These are phyloP conservation scores for Morpho achilles DNA, from an alignment of 2,888 invertebrate species.

Conservation along the genomic window DNA sequence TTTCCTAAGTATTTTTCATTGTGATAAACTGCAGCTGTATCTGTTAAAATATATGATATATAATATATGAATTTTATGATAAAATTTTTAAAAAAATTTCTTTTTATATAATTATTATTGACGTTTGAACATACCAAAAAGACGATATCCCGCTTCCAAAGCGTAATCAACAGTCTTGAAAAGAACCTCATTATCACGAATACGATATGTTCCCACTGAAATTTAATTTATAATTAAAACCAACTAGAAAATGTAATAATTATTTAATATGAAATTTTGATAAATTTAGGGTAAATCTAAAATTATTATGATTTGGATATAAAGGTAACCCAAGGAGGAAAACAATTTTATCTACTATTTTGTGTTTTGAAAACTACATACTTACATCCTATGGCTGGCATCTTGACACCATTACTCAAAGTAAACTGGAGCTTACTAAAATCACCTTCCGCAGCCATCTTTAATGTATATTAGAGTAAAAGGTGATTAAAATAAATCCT, in stretches of 20 bases:
- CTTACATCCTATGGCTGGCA: slow-evolving; percentile 25
- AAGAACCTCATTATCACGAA: slow-evolving; percentile 64
- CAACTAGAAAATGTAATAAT: too few relatives aligned
- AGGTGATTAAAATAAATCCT: neutral
- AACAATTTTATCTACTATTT: slow-evolving; percentile 6
- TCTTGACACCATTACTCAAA: slow-evolving; percentile 24
- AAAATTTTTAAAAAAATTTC: too few relatives aligned
- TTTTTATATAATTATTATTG: neutral
- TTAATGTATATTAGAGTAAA: neutral
- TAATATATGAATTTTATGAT: too few relatives aligned
- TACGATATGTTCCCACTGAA: slow-evolving; percentile 82
- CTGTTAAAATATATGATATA: slow-evolving; percentile 54
- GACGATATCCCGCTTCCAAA: slow-evolving; percentile 83
- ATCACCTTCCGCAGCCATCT: slow-evolving; percentile 18
- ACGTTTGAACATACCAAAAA: slow-evolving; percentile 79
- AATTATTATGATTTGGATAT: too few relatives aligned
- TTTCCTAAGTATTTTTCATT: slow-evolving; percentile 86
- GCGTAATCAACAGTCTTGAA: slow-evolving; percentile 79
- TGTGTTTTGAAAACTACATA: neutral
- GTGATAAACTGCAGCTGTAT: slow-evolving; percentile 88
- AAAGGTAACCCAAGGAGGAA: neutral
- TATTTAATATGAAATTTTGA: too few relatives aligned
- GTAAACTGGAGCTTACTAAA: slow-evolving; percentile 16
- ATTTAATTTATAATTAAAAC: slow-evolving; percentile 33
- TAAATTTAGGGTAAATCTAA: too few relatives aligned